Evolutionary conservation across 2,113 vertebrate species (phyloP), one percentile per base, ranked within the genome.

Genomic region (Phaethon lepturus): DNA sequence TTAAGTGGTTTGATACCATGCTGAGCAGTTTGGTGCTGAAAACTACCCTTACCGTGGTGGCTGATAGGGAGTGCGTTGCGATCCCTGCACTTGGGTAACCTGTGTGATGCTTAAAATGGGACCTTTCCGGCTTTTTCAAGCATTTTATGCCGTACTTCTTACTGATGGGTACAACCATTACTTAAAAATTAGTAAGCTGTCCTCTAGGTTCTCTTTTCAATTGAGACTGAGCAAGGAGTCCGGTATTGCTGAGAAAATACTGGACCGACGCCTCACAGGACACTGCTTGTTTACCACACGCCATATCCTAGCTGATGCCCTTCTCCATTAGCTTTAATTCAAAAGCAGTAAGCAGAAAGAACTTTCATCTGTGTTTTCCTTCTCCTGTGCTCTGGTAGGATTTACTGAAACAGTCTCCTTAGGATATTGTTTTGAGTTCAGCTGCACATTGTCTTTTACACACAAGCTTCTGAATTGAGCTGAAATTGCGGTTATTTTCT

Each of bases 61-160:
- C 76, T 96, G 94, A 77, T 82, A 75, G 95, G 91, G 83, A 67
- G 8, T 6, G 20, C 45, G 5, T n/a, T 86, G 55, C 20, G 42
- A 15, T 66, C 52, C 28, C 22, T 86, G 38, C 35, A 31, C n/a
- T 10, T 31, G 17, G 8, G 71, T 96, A 88, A 79, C 49, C 22
- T 81, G 20, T 74, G 86, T 74, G 81, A 26, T 92, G 83, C 79
- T 93, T 97, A 79, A 96, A 97, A 93, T 58, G 58, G n/a, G 47
- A 49, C 35, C 7, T 84, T 81, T 56, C 24, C 47, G 42, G 35
- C n/a, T 78, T 89, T 91, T 69, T 53, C 15, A 45, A 58, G 45
- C 13, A 11, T 69, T 63, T 85, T 76, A 49, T 72, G 53, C n/a
- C n/a, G 5, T 59, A 8, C 6, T 31, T 62, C 49, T 80, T 66